A percentile compares a stretch with the other conserved stretches of the same genome.
Evolutionary conservation across 2,113 vertebrate species (phyloP).

Genomic region (Vulpes vulpes): DNA sequence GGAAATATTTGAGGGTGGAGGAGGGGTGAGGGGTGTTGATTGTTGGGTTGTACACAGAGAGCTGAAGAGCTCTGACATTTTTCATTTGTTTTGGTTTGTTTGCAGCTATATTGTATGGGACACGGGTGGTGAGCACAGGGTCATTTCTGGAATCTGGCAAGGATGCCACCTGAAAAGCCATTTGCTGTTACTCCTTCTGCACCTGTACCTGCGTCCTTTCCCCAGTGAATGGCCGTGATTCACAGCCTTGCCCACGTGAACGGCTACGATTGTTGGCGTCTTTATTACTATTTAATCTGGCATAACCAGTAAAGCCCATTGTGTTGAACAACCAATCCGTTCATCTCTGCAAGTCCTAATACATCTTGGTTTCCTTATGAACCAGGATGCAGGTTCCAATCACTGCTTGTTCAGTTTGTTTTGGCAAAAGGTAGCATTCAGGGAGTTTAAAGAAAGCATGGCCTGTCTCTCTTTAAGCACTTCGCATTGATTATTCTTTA

Average conservation of each 20-base stretch:
- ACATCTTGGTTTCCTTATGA: constrained; percentile 71
- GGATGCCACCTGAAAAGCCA: constrained; percentile 22
- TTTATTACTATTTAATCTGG: constrained; percentile 78
- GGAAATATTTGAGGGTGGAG: constrained; percentile 44
- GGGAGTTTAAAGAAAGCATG: constrained; percentile 77
- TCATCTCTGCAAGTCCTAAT: constrained; percentile 8
- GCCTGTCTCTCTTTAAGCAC: constrained; percentile 77
- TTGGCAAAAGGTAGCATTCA: constrained; percentile 75
- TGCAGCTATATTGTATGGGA: neutral
- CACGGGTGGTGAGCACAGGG: neutral
- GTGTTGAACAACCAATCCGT: constrained; percentile 69
- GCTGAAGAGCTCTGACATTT: neutral
- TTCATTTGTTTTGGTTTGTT: constrained; percentile 43
- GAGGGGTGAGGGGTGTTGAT: neutral
- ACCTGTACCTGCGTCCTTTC: constrained; percentile 52
- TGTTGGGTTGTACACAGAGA: neutral
- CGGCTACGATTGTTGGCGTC: constrained; percentile 56
- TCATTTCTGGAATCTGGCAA: constrained; percentile 61
- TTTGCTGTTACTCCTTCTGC: constrained; percentile 47
- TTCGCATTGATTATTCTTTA: constrained; percentile 75
- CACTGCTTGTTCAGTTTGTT: constrained; percentile 78
- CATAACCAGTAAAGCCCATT: constrained; percentile 61
- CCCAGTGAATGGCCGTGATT: constrained; percentile 53
- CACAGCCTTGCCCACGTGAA: constrained; percentile 71
- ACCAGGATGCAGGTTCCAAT: constrained; percentile 65